phyloP scores from a whole-genome alignment of 2,797 vertebrate species.

The Smutsia temminckii region DNA sequence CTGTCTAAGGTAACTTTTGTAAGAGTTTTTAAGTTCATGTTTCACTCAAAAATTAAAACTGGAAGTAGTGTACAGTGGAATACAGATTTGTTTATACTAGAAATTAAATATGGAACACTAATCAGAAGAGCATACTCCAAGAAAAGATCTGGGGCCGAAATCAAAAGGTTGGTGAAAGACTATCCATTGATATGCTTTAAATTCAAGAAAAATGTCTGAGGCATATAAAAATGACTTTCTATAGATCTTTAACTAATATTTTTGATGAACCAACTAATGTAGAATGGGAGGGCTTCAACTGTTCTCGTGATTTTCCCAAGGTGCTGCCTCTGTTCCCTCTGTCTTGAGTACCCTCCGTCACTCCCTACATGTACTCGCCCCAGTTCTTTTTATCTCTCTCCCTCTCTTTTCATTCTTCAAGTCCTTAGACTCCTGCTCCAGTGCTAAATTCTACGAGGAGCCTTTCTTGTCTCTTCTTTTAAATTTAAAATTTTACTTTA shows the following conservation, averaged over 20 bases:
- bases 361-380: neutral
- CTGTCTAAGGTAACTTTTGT: neutral
- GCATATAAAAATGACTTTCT: neutral
- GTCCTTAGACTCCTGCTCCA: neutral
- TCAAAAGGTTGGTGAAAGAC: neutral
- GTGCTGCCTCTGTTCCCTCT: neutral
- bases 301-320: neutral
- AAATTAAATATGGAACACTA: neutral
- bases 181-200: neutral
- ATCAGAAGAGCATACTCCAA: neutral
- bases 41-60: slow-evolving; percentile 16
- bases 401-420: neutral
- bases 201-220: neutral
- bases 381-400: neutral
- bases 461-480: neutral
- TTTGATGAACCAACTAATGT: neutral
- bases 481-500: slow-evolving; percentile 64
- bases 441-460: neutral
- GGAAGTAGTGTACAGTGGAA: neutral
- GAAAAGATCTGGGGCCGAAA: neutral
- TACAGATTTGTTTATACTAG: neutral
- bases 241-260: neutral
- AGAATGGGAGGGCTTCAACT: neutral
- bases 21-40: neutral
- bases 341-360: neutral